A percentile compares a stretch with the other conserved stretches of the same genome.
These are phyloP conservation scores for Danio albolineatus DNA, from an alignment of 2,797 vertebrate species.

Conservation along the genomic window DNA sequence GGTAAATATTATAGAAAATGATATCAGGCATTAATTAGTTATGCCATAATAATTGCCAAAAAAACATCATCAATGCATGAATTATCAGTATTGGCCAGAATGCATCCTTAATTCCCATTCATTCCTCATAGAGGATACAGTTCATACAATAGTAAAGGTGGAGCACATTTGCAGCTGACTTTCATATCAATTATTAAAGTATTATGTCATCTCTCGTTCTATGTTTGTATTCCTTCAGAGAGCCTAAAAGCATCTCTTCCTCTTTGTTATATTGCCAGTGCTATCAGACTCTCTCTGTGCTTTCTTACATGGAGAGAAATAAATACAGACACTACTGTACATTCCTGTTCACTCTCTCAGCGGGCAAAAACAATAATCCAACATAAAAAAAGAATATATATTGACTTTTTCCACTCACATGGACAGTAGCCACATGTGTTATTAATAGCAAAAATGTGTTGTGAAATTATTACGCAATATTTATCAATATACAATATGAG, in stretches of 20 bases:
- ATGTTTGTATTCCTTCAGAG: not conserved
- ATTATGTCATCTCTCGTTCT: not conserved
- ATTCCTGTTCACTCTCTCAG: not conserved
- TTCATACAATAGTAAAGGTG: not conserved
- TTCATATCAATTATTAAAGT: not conserved
- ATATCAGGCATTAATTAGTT: not conserved
- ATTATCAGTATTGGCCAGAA: not conserved
- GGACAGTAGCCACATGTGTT: too few relatives aligned
- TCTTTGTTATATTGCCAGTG: not conserved
- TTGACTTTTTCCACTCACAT: not conserved
- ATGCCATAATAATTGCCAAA: not conserved
- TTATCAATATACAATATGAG: not conserved
- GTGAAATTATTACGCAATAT: slow-evolving; percentile 3
- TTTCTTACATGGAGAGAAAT: not conserved
- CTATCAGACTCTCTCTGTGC: not conserved
- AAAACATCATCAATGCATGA: not conserved
- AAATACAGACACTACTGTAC: not conserved
- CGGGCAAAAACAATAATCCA: not conserved
- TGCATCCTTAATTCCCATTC: not conserved
- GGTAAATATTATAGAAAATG: not conserved
- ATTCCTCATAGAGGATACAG: not conserved
- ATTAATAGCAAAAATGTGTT: not conserved
- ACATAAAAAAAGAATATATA: not conserved
- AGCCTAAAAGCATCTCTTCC: slow-evolving; percentile 4
- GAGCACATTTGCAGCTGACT: not conserved